These are phyloP conservation scores for Peromyscus melanophrys DNA, from an alignment of 2,797 vertebrate species.

Conservation along the genomic window DNA sequence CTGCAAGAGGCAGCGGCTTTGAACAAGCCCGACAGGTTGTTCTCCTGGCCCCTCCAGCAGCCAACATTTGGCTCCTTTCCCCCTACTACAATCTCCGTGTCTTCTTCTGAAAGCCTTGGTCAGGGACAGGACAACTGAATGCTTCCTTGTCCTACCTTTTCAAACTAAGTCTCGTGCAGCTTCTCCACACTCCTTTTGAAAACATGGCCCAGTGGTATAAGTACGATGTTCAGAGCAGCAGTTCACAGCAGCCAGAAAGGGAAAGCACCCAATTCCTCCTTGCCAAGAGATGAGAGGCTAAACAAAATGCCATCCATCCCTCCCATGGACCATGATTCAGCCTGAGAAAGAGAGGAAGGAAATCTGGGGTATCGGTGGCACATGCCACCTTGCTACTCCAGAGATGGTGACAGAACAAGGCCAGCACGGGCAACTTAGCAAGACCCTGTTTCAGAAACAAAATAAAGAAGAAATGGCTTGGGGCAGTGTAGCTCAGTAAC, in stretches of 20 bases:
- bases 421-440: neutral
- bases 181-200: slow-evolving; percentile 55
- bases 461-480: neutral
- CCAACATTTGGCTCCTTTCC: neutral
- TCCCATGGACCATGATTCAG: slow-evolving; percentile 13
- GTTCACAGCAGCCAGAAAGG: neutral
- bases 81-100: neutral
- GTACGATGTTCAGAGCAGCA: neutral
- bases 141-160: slow-evolving; percentile 38
- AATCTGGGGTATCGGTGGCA: neutral
- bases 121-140: slow-evolving; percentile 7
- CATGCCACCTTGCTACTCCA: neutral
- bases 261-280: slow-evolving; percentile 16
- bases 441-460: neutral
- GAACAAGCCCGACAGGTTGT: neutral
- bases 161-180: slow-evolving; percentile 1
- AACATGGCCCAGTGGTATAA: slow-evolving; percentile 36
- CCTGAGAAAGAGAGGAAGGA: slow-evolving; percentile 31
- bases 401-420: neutral
- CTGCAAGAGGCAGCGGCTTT: neutral
- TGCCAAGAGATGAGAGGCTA: slow-evolving; percentile 15
- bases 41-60: neutral
- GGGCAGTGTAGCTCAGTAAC: neutral
- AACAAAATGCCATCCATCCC: slow-evolving; percentile 7
- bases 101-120: slow-evolving; percentile 13